phyloP scores from a whole-genome alignment of 53 echinoderm and acorn worm species.

The Zoroaster sp. region DNA sequence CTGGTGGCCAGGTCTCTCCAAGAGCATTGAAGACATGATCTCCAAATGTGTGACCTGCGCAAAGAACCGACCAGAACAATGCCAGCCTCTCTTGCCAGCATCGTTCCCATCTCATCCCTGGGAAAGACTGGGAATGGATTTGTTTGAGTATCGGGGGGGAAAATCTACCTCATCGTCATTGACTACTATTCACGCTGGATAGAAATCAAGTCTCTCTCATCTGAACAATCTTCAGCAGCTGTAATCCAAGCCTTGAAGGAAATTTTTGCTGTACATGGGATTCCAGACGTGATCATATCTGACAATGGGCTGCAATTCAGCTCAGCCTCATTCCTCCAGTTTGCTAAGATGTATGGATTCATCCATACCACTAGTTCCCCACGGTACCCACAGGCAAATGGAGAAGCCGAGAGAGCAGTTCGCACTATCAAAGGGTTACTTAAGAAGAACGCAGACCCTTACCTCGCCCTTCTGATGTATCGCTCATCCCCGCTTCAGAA shows the following conservation, averaged over 20 bases:
- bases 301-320: constrained; percentile 54
- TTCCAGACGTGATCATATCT: constrained; percentile 47
- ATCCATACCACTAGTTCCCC: constrained; percentile 41
- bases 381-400: constrained; percentile 62
- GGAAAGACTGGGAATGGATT: constrained; percentile 51
- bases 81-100: constrained; percentile 35
- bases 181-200: constrained; percentile 72
- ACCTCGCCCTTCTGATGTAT: constrained; percentile 22
- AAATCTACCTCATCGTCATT: constrained; percentile 46
- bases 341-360: constrained; percentile 3
- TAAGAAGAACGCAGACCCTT: constrained; percentile 6
- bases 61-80: constrained; percentile 28
- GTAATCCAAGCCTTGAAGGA: constrained; percentile 33
- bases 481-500: constrained; percentile 39
- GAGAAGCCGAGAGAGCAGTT: constrained; percentile 64
- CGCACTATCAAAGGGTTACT: constrained; percentile 14
- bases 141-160: constrained; percentile 38
- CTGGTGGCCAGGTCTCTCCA: constrained; percentile 74
- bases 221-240: background rate
- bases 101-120: constrained; percentile 39
- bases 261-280: constrained; percentile 42
- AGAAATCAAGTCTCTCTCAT: constrained; percentile 32
- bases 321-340: constrained; percentile 6
- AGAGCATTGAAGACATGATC: constrained; percentile 28
- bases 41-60: constrained; percentile 43